A percentile compares a stretch with the other conserved stretches of the same genome.
Conservation (phyloP, 2,113 vertebrate species). For the Albula goreensis region DNA sequence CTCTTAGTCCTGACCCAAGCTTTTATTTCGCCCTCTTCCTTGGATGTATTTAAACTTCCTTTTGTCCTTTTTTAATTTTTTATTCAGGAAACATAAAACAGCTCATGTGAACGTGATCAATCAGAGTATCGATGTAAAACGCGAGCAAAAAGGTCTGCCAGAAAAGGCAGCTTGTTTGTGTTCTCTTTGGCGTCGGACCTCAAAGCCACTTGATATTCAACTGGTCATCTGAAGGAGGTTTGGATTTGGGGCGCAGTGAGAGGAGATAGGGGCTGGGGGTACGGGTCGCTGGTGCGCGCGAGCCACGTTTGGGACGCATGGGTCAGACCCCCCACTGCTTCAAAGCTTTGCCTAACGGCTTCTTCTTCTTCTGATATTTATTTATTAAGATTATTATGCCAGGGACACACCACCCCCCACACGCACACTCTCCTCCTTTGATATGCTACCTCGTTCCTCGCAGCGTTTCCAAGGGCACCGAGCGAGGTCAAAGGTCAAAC, state of each 20-base stretch:
- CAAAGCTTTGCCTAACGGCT: conserved; percentile 68
- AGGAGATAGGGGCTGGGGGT: conserved; percentile 49
- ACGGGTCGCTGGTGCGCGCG: conserved; percentile 52
- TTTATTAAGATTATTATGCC: conserved; percentile 76
- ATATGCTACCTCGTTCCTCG: conserved; percentile 70
- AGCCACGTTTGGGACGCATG: conserved; percentile 37
- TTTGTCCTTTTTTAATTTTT: neutral
- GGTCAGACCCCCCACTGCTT: conserved; percentile 64
- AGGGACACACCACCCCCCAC: conserved; percentile 67
- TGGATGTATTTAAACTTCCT: neutral
- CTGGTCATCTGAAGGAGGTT: neutral
- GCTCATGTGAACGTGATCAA: neutral
- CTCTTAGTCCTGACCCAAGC: neutral
- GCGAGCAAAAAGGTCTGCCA: neutral
- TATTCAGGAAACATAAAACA: neutral
- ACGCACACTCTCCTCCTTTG: conserved; percentile 62
- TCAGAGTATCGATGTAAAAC: neutral
- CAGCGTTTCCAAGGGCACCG: conserved; percentile 61
- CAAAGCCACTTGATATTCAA: neutral
- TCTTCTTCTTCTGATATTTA: conserved; percentile 72
- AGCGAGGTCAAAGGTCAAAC: conserved; percentile 57
- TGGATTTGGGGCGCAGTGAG: conserved; percentile 55
- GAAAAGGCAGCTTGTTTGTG: neutral
- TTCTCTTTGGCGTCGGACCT: neutral
- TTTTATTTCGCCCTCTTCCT: neutral